phyloP scores from a whole-genome alignment of 2,888 invertebrate species.

The Drosophila antonietae region DNA sequence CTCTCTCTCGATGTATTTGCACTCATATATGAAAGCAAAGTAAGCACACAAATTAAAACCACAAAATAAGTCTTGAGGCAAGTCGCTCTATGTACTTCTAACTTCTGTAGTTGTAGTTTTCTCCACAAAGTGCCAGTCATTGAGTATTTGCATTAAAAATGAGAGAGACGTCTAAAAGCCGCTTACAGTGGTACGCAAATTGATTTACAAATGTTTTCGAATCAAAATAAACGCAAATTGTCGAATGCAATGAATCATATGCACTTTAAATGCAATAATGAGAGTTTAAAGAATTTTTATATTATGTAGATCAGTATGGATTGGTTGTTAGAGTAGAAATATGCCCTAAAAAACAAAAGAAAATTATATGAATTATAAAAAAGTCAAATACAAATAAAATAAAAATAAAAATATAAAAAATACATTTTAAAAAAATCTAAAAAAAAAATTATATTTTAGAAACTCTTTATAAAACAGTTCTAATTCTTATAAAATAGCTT shows the following conservation, averaged over 20 bases:
- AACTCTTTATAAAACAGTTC: no score
- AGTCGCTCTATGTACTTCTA: conserved; percentile 40
- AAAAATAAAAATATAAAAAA: no score
- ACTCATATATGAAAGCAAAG: conserved; percentile 11
- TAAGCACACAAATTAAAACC: conserved; percentile 65
- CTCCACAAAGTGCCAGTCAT: conserved; percentile 61
- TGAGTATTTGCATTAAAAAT: conserved; percentile 77
- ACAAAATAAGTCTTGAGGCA: conserved; percentile 71
- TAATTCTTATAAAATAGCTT: no score
- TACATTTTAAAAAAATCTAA: no score
- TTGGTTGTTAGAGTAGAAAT: neutral
- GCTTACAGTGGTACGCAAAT: conserved; percentile 63
- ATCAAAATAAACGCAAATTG: conserved; percentile 7
- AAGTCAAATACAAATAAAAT: no score
- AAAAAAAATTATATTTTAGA: no score
- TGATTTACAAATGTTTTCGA: conserved; percentile 15
- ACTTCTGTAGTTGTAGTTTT: conserved; percentile 53
- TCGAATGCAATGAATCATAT: neutral
- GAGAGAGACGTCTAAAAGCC: conserved; percentile 66
- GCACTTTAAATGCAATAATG: neutral
- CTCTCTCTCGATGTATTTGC: conserved; percentile 1
- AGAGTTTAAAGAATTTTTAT: neutral
- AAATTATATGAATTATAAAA: no score
- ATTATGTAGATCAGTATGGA: neutral
- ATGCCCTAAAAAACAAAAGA: neutral